Conservation (phyloP, 2,888 invertebrate species). For the Callyntrura sp. region DNA sequence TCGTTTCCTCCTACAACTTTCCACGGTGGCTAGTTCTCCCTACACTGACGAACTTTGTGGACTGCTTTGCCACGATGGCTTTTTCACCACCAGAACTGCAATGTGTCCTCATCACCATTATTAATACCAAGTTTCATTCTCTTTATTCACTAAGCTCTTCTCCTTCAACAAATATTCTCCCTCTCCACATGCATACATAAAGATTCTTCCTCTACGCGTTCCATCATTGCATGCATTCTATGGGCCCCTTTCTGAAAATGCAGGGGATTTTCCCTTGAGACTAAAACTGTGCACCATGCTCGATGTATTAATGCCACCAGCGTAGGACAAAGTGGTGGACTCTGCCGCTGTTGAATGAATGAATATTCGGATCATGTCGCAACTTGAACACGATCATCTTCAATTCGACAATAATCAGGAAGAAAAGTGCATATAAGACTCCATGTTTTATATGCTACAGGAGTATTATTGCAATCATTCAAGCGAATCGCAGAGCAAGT, state of each 20-base stretch:
- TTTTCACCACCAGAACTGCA: too few relatives aligned
- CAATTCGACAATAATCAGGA: background rate
- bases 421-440: constrained; percentile 6
- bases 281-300: constrained; percentile 2
- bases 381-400: constrained; percentile 57
- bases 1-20: constrained; percentile 37
- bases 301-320: constrained; percentile 2
- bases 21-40: constrained; percentile 3
- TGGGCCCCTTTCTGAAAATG: background rate
- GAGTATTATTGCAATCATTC: constrained; percentile 18
- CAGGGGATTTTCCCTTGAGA: constrained; percentile 32
- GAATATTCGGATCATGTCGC: constrained; percentile 66
- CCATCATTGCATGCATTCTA: background rate
- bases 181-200: background rate
- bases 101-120: too few relatives aligned
- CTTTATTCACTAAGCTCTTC: too few relatives aligned
- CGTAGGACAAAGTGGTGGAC: background rate
- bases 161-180: too few relatives aligned
- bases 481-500: constrained; percentile 33
- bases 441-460: constrained; percentile 6
- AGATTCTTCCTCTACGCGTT: background rate
- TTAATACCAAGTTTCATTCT: too few relatives aligned
- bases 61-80: background rate
- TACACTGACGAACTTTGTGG: too few relatives aligned
- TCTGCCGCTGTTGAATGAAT: constrained; percentile 45